These are phyloP conservation scores for Aptenodytes forsteri DNA, from an alignment of 2,113 vertebrate species.

Conservation along the genomic window DNA sequence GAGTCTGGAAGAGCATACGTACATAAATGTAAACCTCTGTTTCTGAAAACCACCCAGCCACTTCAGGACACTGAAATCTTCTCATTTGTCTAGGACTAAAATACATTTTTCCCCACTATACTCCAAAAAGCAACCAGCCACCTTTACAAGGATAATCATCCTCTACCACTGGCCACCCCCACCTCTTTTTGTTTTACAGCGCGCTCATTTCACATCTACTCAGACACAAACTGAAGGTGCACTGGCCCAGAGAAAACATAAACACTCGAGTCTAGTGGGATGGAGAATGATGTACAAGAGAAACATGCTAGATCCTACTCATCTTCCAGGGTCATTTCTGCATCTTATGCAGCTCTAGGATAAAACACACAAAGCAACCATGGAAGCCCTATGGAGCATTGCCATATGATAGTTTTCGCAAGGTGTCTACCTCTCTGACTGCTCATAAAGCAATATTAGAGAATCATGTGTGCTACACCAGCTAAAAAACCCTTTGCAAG, in stretches of 20 bases:
- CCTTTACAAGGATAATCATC: background rate
- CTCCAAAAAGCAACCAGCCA: background rate
- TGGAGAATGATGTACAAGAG: background rate
- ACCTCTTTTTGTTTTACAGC: background rate
- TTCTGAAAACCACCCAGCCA: background rate
- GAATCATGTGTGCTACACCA: background rate
- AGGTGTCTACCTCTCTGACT: background rate
- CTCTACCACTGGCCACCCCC: background rate
- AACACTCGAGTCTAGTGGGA: background rate
- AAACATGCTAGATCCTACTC: background rate
- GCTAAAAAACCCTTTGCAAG: background rate
- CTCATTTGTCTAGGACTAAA: background rate
- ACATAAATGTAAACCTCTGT: background rate
- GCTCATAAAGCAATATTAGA: background rate
- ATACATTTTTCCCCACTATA: background rate
- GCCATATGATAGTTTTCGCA: background rate
- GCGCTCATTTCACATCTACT: background rate
- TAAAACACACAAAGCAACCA: background rate
- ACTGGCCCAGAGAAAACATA: background rate
- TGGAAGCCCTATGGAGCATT: background rate
- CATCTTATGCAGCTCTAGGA: background rate
- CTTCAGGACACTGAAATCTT: background rate
- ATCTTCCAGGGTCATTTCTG: background rate
- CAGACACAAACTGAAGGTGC: background rate
- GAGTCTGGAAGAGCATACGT: background rate